Percentiles rank a stretch among this genome's conserved stretches.
Conservation (phyloP, 2,113 vertebrate species). For the Oryzias curvinotus region DNA sequence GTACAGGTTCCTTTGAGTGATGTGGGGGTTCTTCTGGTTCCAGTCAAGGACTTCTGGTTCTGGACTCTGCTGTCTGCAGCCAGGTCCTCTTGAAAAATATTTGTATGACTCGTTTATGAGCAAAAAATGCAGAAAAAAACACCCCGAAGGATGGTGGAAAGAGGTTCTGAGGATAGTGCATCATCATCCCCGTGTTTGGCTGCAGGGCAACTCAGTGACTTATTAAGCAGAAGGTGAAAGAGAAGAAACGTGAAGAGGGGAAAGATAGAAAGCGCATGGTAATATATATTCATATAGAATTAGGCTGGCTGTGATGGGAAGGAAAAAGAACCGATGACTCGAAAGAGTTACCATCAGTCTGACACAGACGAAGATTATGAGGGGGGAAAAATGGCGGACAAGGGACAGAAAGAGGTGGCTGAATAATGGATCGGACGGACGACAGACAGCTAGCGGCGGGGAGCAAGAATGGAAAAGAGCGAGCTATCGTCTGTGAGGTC, state of each 20-base stretch:
- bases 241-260: not conserved
- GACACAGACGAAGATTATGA: constrained; percentile 51
- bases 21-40: too few species aligned
- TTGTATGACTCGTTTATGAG: too few species aligned
- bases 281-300: constrained; percentile 42
- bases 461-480: constrained; percentile 58
- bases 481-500: constrained; percentile 70
- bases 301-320: not conserved
- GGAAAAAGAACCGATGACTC: constrained; percentile 11
- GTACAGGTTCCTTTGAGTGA: too few species aligned
- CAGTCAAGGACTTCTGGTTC: too few species aligned
- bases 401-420: constrained; percentile 52
- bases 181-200: constrained; percentile 17
- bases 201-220: constrained; percentile 13
- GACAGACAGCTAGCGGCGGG: constrained; percentile 49
- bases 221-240: constrained; percentile 21
- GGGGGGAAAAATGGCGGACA: constrained; percentile 37
- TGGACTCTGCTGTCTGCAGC: too few species aligned
- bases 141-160: too few species aligned
- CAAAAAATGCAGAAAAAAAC: too few species aligned
- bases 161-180: constrained; percentile 2
- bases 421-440: constrained; percentile 63
- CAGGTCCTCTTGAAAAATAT: too few species aligned
- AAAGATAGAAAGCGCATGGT: constrained; percentile 11
- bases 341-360: constrained; percentile 42